Conservation (phyloP, 2,113 vertebrate genomes). For the Pangasianodon gigas region DNA sequence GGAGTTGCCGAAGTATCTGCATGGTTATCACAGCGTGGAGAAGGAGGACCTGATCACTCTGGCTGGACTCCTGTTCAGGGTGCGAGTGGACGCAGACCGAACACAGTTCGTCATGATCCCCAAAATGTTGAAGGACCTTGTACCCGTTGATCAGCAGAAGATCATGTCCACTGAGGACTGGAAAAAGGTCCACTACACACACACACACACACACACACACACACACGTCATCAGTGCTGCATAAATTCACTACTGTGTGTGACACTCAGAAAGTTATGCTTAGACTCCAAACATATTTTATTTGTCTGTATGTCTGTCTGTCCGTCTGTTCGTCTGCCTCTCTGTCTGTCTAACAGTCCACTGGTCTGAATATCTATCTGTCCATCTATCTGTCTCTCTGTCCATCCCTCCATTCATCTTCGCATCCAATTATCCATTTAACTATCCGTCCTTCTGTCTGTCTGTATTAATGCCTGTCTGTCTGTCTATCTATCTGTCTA, state of each 20-base stretch:
- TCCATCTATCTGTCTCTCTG: background rate
- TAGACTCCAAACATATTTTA: no score
- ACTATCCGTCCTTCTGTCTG: background rate
- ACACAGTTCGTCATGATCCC: constrained; percentile 79
- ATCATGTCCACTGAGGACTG: constrained; percentile 82
- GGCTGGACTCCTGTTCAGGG: constrained; percentile 86
- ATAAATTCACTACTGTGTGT: background rate
- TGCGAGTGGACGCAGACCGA: constrained; percentile 74
- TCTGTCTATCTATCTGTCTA: no score
- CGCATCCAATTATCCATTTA: background rate
- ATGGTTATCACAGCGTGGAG: constrained; percentile 83
- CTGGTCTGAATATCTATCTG: background rate
- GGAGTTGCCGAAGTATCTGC: constrained; percentile 88
- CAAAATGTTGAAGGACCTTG: constrained; percentile 81
- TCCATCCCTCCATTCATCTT: background rate
- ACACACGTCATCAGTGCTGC: background rate
- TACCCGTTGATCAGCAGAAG: constrained; percentile 82
- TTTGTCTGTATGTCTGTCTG: background rate
- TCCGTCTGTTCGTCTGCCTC: background rate
- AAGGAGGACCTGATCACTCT: constrained; percentile 81
- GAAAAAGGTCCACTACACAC: constrained; percentile 81
- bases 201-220: background rate
- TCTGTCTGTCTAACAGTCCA: background rate
- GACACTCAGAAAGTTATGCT: background rate
- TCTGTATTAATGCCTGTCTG: background rate